Evolutionary conservation across 2,888 invertebrate genomes (phyloP).

Genomic region (Julus scandinavius): DNA sequence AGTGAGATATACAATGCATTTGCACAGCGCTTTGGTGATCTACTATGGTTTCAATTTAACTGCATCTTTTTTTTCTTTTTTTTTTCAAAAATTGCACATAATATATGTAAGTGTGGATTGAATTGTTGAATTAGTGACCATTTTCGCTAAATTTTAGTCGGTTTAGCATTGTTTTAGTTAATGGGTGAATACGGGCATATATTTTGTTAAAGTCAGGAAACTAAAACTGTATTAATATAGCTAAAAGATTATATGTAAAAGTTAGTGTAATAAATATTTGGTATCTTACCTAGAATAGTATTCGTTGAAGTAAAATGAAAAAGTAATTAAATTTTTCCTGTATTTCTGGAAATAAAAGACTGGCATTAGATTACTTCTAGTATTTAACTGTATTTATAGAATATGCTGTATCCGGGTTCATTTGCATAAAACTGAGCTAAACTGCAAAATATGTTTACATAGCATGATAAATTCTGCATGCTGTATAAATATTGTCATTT

Average conservation of each 20-base stretch:
- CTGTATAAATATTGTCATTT: too few species aligned
- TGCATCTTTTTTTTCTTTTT: too few species aligned
- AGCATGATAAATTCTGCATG: too few species aligned
- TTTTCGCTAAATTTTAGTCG: not conserved
- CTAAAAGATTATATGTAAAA: not conserved
- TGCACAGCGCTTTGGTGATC: not conserved
- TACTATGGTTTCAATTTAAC: not conserved
- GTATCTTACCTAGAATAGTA: not conserved
- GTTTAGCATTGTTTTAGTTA: not conserved
- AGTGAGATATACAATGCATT: constrained; percentile 12
- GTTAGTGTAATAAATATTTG: not conserved
- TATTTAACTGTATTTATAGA: not conserved
- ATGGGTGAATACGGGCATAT: too few species aligned
- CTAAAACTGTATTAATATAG: not conserved
- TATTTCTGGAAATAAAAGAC: too few species aligned
- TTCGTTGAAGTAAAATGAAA: too few species aligned
- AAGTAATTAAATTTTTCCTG: too few species aligned
- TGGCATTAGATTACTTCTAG: not conserved
- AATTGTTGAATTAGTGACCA: not conserved
- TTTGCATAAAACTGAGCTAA: not conserved
- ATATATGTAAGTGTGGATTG: not conserved
- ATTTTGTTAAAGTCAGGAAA: too few species aligned
- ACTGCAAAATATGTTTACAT: not conserved
- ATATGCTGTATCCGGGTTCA: not conserved
- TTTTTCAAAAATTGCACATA: not conserved